Evolutionary conservation across 1,140 invertebrate genomes (phyloP).

Genomic region (Ylistrum balloti): DNA sequence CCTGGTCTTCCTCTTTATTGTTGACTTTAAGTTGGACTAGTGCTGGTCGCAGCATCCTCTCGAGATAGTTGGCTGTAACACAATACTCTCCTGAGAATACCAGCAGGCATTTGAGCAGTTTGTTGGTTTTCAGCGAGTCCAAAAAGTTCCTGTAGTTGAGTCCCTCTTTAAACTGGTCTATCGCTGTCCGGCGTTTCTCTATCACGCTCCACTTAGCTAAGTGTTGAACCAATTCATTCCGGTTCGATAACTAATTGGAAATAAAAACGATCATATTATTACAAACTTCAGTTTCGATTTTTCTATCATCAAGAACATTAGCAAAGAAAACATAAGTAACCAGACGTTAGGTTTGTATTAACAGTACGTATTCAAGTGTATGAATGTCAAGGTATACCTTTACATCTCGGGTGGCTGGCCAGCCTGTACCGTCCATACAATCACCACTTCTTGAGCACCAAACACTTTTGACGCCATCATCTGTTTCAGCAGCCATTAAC

Average conservation of each 20-base stretch:
- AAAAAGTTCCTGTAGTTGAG: conserved; percentile 51
- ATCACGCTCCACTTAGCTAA: conserved; percentile 50
- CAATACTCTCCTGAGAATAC: conserved; percentile 56
- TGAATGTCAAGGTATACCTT: conserved; percentile 41
- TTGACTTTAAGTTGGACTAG: conserved; percentile 32
- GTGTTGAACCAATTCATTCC: conserved; percentile 42
- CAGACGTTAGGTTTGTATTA: no score
- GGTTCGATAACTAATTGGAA: conserved; percentile 42
- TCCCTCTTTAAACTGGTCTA: conserved; percentile 51
- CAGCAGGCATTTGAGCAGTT: conserved; percentile 51
- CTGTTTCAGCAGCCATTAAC: conserved; percentile 37
- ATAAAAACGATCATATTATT: not conserved
- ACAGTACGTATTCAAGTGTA: no score
- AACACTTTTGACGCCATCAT: conserved; percentile 37
- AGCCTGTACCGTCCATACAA: conserved; percentile 48
- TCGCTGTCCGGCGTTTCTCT: conserved; percentile 48
- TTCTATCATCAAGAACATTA: no score
- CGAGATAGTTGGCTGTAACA: conserved; percentile 52
- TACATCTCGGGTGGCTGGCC: conserved; percentile 41
- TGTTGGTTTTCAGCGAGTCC: not conserved
- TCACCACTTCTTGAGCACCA: not conserved
- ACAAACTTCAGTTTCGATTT: no score
- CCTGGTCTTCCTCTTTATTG: conserved; percentile 25
- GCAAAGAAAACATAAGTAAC: no score
- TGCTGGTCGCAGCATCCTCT: conserved; percentile 31